Conservation (phyloP, 1,140 invertebrate genomes). For the Orussus abietinus region DNA sequence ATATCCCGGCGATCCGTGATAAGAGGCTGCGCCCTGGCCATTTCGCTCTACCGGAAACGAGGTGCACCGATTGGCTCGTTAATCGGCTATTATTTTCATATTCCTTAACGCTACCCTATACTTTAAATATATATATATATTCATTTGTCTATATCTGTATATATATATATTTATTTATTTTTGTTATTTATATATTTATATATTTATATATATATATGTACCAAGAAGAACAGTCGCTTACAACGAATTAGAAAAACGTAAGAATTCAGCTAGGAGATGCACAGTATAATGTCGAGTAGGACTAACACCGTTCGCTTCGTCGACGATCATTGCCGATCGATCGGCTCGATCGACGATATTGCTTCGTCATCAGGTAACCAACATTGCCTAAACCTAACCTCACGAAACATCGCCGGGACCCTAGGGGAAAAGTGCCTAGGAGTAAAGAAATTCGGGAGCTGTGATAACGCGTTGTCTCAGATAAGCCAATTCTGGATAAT, state of each 20-base stretch:
- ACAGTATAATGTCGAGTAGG: conserved; percentile 36
- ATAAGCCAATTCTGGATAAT: no score
- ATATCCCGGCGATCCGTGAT: no score
- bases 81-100: not conserved
- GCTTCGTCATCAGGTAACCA: conserved; percentile 45
- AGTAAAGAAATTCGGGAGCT: no score
- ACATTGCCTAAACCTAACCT: conserved; percentile 38
- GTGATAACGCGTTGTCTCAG: no score
- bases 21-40: no score
- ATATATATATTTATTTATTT: conserved; percentile 11
- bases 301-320: conserved; percentile 38
- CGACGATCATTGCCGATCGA: conserved; percentile 27
- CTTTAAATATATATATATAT: conserved; percentile 2
- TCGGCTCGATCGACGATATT: conserved; percentile 37
- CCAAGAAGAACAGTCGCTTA: conserved; percentile 34
- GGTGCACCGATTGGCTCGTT: no score
- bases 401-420: no score
- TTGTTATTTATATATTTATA: conserved; percentile 7
- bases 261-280: conserved; percentile 38
- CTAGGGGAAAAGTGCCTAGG: no score
- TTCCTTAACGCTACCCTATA: conserved; percentile 2
- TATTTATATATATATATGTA: conserved; percentile 27
- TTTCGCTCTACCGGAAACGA: no score
- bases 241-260: conserved; percentile 40
- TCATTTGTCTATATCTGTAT: conserved; percentile 9